A percentile compares a stretch with the other conserved stretches of the same genome.
Evolutionary conservation across 2,113 vertebrate genomes (phyloP).

Genomic region (Sceloporus tristichus): DNA sequence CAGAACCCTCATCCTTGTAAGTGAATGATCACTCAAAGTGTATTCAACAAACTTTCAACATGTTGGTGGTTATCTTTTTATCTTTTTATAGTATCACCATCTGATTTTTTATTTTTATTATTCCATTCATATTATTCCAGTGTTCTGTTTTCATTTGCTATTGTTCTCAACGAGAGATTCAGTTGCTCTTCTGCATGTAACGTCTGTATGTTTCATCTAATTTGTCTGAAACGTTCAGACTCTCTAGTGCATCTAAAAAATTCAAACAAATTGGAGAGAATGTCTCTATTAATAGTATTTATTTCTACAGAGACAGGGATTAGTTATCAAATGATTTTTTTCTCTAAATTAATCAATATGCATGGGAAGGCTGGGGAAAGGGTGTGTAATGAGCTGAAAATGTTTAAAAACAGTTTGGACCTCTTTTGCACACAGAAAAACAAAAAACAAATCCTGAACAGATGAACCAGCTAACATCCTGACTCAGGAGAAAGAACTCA

Average conservation of each 20-base stretch:
- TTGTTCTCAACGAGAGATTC: background rate
- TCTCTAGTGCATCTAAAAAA: background rate
- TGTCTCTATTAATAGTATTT: background rate
- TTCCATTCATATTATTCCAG: background rate
- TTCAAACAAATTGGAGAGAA: background rate
- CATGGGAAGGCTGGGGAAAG: background rate
- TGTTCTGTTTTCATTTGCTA: background rate
- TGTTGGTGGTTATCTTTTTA: background rate
- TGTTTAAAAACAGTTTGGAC: background rate
- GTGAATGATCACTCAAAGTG: background rate
- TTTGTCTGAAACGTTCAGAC: background rate
- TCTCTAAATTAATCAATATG: background rate
- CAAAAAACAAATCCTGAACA: background rate
- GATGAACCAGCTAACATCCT: background rate
- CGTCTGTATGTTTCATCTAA: background rate
- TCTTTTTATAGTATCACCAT: background rate
- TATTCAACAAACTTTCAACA: background rate
- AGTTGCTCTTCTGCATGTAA: background rate
- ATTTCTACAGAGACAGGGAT: background rate
- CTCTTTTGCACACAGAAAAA: background rate
- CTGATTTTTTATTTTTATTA: background rate
- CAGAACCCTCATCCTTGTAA: background rate
- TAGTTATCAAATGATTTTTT: background rate
- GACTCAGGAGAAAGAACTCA: background rate
- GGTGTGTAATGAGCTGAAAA: background rate